Evolutionary conservation across 2,888 invertebrate genomes (phyloP), one percentile per base, ranked within the genome.

Genomic region (Branchipolynoe longqiensis): DNA sequence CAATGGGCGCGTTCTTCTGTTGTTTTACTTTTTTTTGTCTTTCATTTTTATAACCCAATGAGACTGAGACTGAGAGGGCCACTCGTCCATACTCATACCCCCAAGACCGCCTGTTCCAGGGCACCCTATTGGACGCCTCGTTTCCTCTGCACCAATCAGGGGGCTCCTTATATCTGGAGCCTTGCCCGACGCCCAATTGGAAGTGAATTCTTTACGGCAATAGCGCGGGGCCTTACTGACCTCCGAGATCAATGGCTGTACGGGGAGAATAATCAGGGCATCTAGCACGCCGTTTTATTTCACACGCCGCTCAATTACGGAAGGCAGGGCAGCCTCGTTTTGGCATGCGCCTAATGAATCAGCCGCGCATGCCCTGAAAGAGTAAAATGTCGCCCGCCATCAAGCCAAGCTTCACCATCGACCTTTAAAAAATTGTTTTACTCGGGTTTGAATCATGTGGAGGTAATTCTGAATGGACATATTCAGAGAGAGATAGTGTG

Each of bases 81-180:
- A n/a, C n/a, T n/a, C n/a, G n/a, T n/a, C n/a, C n/a, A n/a, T n/a
- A n/a, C n/a, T n/a, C n/a, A n/a, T n/a, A n/a, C n/a, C n/a, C n/a
- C n/a, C n/a, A n/a, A n/a, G n/a, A n/a, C n/a, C n/a, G n/a, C n/a
- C n/a, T n/a, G n/a, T n/a, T n/a, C n/a, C 22, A 25, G 58, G 4
- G 14, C 18, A 18, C 58, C 22, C 25, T 25, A 58, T n/a, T 58
- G 58, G 58, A n/a, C 12, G 14, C 12, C 58, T 58, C 58, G 58
- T 58, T 58, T 58, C 58, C 58, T 58, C 58, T 58, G 22, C 58
- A 58, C 58, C 58, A 58, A 58, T 58, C 58, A 58, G 25, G 25
- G 58, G 58, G n/a, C 58, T n/a, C 25, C 58, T 58, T 58, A 58
- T 25, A 58, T 25, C 25, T 58, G 12, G n/a, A 58, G 22, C 58